Evolutionary conservation across 2,888 invertebrate species (phyloP).

Genomic region (Mactromeris polynyma): DNA sequence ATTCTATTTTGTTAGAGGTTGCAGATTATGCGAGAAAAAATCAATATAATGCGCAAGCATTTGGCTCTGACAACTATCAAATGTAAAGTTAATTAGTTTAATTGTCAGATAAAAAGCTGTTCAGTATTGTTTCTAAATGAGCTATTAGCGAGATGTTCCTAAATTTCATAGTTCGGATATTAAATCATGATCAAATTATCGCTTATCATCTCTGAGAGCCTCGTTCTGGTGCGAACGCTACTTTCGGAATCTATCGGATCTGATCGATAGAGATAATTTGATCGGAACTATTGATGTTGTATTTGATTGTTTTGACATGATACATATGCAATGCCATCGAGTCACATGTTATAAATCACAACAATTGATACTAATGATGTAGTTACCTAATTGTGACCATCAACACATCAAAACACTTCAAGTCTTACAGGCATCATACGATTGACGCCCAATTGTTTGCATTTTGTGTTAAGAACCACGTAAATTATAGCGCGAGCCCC

Average conservation of each 20-base stretch:
- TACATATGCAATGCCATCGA: conserved; percentile 22
- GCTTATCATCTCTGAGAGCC: conserved; percentile 21
- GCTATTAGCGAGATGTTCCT: conserved; percentile 20
- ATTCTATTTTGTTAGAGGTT: conserved; percentile 43
- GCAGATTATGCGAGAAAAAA: conserved; percentile 31
- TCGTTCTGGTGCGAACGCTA: conserved; percentile 33
- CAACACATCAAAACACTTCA: conserved; percentile 57
- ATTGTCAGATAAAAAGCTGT: conserved; percentile 31
- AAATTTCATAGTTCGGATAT: conserved; percentile 12
- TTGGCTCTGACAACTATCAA: conserved; percentile 20
- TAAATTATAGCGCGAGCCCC: conserved; percentile 49
- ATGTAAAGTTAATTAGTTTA: conserved; percentile 36
- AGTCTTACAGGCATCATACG: conserved; percentile 47
- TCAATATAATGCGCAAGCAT: conserved; percentile 34
- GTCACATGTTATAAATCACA: conserved; percentile 44
- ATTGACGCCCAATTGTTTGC: conserved; percentile 57
- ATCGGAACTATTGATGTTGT: conserved; percentile 37
- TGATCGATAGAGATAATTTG: conserved; percentile 50
- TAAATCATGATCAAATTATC: conserved; percentile 16
- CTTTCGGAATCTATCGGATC: conserved; percentile 26
- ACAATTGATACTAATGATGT: conserved; percentile 51
- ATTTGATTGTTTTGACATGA: conserved; percentile 52
- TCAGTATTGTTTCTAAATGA: conserved; percentile 8
- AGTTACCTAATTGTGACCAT: conserved; percentile 43
- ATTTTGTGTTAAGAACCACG: conserved; percentile 46